Evolutionary conservation across 2,888 invertebrate species (phyloP), one percentile per base, ranked within the genome.

Genomic region (Thereva unica): DNA sequence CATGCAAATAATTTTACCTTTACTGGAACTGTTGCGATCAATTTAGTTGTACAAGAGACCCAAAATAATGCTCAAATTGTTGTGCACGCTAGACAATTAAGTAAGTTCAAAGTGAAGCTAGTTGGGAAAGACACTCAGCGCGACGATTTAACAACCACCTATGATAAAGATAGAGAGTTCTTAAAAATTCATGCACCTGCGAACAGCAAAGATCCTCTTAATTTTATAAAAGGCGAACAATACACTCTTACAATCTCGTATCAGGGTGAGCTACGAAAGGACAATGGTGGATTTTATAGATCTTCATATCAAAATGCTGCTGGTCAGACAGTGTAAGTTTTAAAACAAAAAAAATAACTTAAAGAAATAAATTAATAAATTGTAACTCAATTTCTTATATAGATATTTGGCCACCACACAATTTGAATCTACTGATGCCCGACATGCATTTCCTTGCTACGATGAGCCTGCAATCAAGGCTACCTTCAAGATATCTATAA

Each of bases 391-490:
- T 41, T 44, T 12, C 7, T 6, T 7, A 54, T 67, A 0, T 53
- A 78, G 78, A 53, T 76, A 75, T 37, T 76, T 89, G n/a, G 85
- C 86, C 3, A 84, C 87, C 1, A 89, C 89, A 0, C 89, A 89
- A 69, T 86, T 90, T 63, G 87, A 89, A 75, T 84, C 87, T 0
- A 86, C 86, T 0, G 84, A 84, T 67, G 88, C 89, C 0, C 85
- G 89, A 1, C 83, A 84, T 52, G 89, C 87, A 0, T 91, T 91
- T 76, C 91, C 91, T 0, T 91, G 91, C 74, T 91, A 87, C 74
- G 91, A 91, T 72, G 87, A 78, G 64, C 80, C 80, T 0, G 74
- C 87, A 5, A 86, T 89, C 80, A 93, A 95, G 74, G 92, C 95
- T 0, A 88, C 71, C 0, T 78, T 80, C 57, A 72, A 72, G 8